phyloP scores from a whole-genome alignment of 2,113 vertebrate species.

The Platycercus adscitus region DNA sequence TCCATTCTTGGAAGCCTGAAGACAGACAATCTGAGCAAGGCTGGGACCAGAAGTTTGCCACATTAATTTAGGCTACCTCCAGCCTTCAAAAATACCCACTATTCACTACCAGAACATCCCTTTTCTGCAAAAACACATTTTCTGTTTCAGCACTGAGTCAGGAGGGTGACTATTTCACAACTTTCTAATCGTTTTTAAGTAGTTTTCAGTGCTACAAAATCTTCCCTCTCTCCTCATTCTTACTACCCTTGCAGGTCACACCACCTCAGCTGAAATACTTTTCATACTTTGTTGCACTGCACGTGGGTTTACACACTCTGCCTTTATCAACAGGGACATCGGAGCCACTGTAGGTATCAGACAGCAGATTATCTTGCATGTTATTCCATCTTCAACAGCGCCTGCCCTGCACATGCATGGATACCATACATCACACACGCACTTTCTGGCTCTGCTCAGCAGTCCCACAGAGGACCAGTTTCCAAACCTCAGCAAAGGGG shows the following conservation, averaged over 20 bases:
- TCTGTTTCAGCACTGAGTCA: background rate
- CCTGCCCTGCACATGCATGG: background rate
- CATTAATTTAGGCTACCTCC: background rate
- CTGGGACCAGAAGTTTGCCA: background rate
- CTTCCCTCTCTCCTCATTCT: background rate
- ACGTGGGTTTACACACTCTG: background rate
- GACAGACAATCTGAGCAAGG: background rate
- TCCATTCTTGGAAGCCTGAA: background rate
- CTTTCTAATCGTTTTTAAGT: background rate
- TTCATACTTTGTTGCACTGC: background rate
- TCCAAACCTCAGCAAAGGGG: background rate
- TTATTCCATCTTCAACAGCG: background rate
- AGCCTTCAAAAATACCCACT: background rate
- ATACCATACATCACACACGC: background rate
- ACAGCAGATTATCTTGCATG: background rate
- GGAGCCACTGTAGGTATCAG: rapidly evolving
- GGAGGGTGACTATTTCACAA: background rate
- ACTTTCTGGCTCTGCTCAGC: background rate
- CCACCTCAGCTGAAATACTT: background rate
- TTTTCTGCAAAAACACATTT: background rate
- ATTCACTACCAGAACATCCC: background rate
- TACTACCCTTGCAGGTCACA: background rate
- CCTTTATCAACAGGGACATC: rapidly evolving
- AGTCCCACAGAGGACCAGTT: background rate
- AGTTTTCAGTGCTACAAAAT: background rate